Percentiles rank a stretch among this genome's conserved stretches.
phyloP scores from a whole-genome alignment of 2,888 invertebrate species.

The Nomada flava region DNA sequence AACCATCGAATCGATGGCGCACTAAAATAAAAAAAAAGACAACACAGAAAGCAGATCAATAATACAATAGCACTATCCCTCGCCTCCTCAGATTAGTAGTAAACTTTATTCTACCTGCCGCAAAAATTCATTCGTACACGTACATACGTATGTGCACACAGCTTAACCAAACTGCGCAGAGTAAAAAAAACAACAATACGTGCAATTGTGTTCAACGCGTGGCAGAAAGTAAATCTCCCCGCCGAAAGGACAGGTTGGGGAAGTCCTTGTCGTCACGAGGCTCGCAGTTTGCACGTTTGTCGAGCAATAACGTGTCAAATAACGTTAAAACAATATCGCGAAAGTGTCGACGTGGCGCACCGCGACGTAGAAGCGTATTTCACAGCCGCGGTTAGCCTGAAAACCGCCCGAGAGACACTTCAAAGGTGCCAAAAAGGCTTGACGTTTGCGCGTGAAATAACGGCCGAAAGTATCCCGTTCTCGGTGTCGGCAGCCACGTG shows the following conservation, averaged over 20 bases:
- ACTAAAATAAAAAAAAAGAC: constrained; percentile 24
- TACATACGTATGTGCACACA: neutral
- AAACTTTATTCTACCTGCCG: neutral
- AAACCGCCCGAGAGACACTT: constrained; percentile 64
- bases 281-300: constrained; percentile 19
- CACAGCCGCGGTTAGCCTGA: constrained; percentile 58
- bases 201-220: neutral
- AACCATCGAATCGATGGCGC: constrained; percentile 7
- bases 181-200: neutral
- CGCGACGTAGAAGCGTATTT: constrained; percentile 47
- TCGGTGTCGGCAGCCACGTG: constrained; percentile 45
- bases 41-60: constrained; percentile 19
- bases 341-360: constrained; percentile 2
- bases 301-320: constrained; percentile 57
- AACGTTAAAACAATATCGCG: constrained; percentile 44
- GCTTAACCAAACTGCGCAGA: neutral
- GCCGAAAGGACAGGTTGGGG: neutral
- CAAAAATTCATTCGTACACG: neutral
- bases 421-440: constrained; percentile 65
- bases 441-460: constrained; percentile 52
- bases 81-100: constrained; percentile 6
- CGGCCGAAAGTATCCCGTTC: constrained; percentile 68
- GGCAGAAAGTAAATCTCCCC: neutral
- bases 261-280: neutral
- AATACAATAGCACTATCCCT: constrained; percentile 21